phyloP scores from a whole-genome alignment of 2,797 vertebrate species.

The Poeciliopsis turneri region DNA sequence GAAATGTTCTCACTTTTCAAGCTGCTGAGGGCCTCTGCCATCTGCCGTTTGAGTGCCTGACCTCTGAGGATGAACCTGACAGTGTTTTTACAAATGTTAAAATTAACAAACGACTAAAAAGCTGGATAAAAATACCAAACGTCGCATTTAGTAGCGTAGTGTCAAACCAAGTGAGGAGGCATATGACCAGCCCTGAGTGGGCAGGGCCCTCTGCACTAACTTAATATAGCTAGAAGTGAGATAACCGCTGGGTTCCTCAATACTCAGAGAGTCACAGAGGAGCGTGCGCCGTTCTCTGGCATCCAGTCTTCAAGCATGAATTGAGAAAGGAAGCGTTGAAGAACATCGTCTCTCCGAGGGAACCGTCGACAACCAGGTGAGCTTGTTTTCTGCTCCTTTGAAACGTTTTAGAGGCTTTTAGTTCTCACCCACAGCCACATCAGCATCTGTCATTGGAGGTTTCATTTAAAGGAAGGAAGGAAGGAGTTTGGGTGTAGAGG shows the following conservation, averaged over 20 bases:
- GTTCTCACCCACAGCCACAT: not conserved
- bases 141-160: constrained; percentile 14
- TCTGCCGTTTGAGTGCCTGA: not conserved
- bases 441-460: not conserved
- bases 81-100: no score
- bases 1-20: not conserved
- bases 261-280: constrained; percentile 16
- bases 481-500: constrained; percentile 3
- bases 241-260: constrained; percentile 21
- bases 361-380: constrained; percentile 37
- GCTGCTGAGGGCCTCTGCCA: not conserved
- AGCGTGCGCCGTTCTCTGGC: constrained; percentile 3
- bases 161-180: constrained; percentile 58
- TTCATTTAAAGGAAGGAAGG: not conserved
- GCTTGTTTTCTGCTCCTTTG: not conserved
- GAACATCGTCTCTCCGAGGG: not conserved
- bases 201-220: constrained; percentile 63
- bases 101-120: not conserved
- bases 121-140: not conserved
- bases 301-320: constrained; percentile 51
- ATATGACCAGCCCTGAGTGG: constrained; percentile 66
- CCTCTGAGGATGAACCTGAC: not conserved
- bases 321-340: constrained; percentile 33
- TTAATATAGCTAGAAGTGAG: constrained; percentile 58
- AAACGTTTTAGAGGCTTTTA: not conserved